Evolutionary conservation across 2,888 invertebrate genomes (phyloP), one percentile per base, ranked within the genome.

Genomic region (Cacoxenus indagator): DNA sequence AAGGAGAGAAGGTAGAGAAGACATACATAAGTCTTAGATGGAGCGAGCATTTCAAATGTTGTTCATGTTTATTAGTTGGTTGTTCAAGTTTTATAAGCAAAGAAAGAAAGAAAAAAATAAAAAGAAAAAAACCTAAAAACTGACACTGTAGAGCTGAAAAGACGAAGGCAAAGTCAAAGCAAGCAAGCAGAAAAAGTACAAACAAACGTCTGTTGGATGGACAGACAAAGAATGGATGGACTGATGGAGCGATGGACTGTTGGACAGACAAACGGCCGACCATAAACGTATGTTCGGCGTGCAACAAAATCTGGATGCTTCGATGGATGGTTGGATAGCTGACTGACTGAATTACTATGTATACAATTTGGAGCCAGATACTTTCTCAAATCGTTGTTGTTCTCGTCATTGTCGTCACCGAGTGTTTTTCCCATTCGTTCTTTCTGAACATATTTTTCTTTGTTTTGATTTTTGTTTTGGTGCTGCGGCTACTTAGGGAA

Each of bases 1-100:
- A 19, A 48, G 46, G 2, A 51, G 51, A 5, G 51, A 14, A 31
- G 17, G 26, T 11, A 55, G 24, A 8, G 9, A 55, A 55, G 22
- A 55, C 0, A 26, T 26, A 45, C 6, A 61, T 24, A 61, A 62
- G 31, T 62, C 24, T 27, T 24, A 19, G 17, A 37, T 54, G 26
- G 61, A 62, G 43, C 43, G 24, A 62, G 61, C 61, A 62, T 62
- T 62, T 62, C 24, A 62, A 45, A 62, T 62, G 45, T 51, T 51
- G 17, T 45, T 62, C 45, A 43, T 31, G 14, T 55, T 14, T 55
- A 11, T 24, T 55, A 14, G 9, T 54, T 22, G 19, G 37, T 43
- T 61, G 37, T 61, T 61, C 43, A 14, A 43, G 27, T 55, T 57
- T 57, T 57, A 19, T 57, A 29, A 29, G 57, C 29, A n/a, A n/a